phyloP scores from a whole-genome alignment of 2,113 vertebrate genomes.

The Lagopus muta region DNA sequence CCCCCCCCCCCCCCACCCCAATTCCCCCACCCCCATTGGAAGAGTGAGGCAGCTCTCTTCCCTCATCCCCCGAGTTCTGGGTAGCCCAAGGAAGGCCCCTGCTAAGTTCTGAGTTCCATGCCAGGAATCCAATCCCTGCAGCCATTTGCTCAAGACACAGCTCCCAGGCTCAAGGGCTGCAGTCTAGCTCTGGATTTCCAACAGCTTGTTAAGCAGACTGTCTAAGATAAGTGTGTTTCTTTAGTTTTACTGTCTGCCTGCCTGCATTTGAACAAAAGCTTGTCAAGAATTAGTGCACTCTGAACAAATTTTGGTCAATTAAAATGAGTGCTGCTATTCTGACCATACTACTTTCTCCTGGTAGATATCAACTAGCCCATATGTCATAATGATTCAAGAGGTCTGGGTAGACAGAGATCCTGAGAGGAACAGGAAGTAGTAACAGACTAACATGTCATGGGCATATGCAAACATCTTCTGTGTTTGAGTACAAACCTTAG shows the following conservation, averaged over 20 bases:
- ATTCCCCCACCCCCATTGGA: too few relatives aligned
- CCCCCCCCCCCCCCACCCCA: too few relatives aligned
- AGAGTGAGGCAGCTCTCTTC: not conserved
- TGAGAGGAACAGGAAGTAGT: not conserved
- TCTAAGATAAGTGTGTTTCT: not conserved
- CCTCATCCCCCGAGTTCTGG: too few relatives aligned
- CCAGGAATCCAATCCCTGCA: not conserved
- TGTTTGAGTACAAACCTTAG: not conserved
- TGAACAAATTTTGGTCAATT: not conserved
- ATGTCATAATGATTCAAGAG: not conserved
- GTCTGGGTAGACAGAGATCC: not conserved
- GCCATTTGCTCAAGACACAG: not conserved
- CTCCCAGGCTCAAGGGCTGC: not conserved
- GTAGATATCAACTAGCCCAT: not conserved
- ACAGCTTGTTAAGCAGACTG: not conserved
- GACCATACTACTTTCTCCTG: not conserved
- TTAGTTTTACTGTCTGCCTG: not conserved
- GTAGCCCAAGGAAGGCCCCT: not conserved
- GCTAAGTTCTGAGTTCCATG: rapidly evolving
- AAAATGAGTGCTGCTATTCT: not conserved
- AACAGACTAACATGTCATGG: not conserved
- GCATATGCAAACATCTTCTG: not conserved
- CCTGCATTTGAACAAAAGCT: not conserved
- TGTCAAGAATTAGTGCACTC: not conserved
- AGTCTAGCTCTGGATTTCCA: not conserved